Base-by-base conservation (phyloP, 1,140 invertebrate genomes). In the Nymphalis io region DNA sequence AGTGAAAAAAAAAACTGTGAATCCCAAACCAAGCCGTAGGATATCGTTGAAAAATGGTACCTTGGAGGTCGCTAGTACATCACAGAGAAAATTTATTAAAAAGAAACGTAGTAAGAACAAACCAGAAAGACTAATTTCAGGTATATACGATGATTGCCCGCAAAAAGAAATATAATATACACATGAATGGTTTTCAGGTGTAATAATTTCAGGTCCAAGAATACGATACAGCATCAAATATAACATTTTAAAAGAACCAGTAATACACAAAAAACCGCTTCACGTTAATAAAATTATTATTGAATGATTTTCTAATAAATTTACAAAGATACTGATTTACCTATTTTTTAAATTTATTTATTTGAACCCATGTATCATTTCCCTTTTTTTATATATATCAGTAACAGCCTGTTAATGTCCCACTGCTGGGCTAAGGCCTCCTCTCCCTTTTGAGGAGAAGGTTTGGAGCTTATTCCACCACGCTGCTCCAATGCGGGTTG, bases 261-360 rank as follows among this genome's bases (percentile, higher is more conserved):
- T 39, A 6, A 51, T 18, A 16, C 18, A 39, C 55, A 69, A 62
- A 39, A 15, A 69, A 61, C 21, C 46, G 13, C 40, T 69, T 62
- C 59, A 60, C 13, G 57, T 69, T 11, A 69, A 62, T 69, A 69
- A 69, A 62, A 61, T 69, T 20, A 69, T 33, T 0, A 69, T 69
- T 23, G 38, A 69, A 46, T 69, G 6, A 60, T n/a, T 20, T 46
- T 46, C 15, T 42, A 42, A 42, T 33, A 33, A 33, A 33, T 8
- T 33, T 33, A 33, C 1, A 8, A 33, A 33, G 27, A 57, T 15
- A 57, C 16, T 20, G 18, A 18, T 55, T 27, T 23, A 57, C 13
- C 15, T 27, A 21, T 27, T 27, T n/a, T 27, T 20, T 57, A 55
- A 12, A 20, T 27, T 27, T 3, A 27, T 27, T 27, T 27, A 27